phyloP scores from a whole-genome alignment of 2,888 invertebrate genomes.

The Xiphydria camelus region DNA sequence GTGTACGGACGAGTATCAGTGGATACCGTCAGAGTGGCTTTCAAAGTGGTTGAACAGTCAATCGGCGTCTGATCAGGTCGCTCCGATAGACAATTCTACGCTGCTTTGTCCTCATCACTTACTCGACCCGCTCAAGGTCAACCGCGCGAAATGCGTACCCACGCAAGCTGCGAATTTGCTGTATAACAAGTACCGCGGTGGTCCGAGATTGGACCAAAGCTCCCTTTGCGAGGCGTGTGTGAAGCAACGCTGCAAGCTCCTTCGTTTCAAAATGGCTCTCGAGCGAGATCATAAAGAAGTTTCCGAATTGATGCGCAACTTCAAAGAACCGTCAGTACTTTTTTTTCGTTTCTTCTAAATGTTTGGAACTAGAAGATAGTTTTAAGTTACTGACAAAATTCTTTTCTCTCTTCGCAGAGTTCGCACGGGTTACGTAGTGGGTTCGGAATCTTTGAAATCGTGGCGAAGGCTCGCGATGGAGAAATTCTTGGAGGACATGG shows the following conservation, averaged over 20 bases:
- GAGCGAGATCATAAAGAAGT: slow-evolving; percentile 61
- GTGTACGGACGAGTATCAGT: slow-evolving; percentile 53
- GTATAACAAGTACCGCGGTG: slow-evolving; percentile 58
- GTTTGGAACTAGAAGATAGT: neutral
- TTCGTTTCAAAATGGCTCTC: slow-evolving; percentile 58
- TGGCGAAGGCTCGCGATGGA: slow-evolving; percentile 61
- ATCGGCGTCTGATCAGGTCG: slow-evolving; percentile 38
- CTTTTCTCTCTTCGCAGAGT: neutral
- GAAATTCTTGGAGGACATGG: slow-evolving; percentile 41
- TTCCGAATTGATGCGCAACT: slow-evolving; percentile 52
- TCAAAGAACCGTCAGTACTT: slow-evolving; percentile 49
- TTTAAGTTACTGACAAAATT: neutral
- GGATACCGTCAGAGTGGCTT: slow-evolving; percentile 62
- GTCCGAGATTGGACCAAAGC: slow-evolving; percentile 54
- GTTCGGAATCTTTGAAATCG: slow-evolving; percentile 61
- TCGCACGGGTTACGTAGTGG: slow-evolving; percentile 58
- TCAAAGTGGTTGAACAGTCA: slow-evolving; percentile 58
- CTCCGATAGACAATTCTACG: slow-evolving; percentile 57
- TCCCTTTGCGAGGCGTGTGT: slow-evolving; percentile 59
- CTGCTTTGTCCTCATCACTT: slow-evolving; percentile 59
- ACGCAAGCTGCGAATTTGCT: slow-evolving; percentile 53
- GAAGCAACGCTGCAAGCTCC: slow-evolving; percentile 56
- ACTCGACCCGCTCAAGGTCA: slow-evolving; percentile 58
- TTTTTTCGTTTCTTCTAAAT: slow-evolving; percentile 10
- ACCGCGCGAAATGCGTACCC: slow-evolving; percentile 58